Conservation (phyloP, 2,888 invertebrate genomes). For the Drosophila suboccidentalis region DNA sequence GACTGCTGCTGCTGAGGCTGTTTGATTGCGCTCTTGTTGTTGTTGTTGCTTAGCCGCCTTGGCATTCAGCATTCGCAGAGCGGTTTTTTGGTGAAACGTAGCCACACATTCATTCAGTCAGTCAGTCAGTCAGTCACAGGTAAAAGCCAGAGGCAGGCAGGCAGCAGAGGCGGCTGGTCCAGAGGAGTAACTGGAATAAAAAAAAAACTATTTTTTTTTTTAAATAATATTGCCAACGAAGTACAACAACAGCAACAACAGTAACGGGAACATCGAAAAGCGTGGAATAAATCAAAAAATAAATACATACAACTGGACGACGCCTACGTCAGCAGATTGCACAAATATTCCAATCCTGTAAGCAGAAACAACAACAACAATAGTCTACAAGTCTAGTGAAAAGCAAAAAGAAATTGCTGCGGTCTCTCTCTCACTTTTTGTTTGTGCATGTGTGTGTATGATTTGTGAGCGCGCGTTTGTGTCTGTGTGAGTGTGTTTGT, state of each 20-base stretch:
- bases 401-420: conserved; percentile 61
- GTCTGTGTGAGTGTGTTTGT: conserved; percentile 20
- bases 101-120: conserved; percentile 41
- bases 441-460: conserved; percentile 22
- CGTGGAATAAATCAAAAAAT: background rate
- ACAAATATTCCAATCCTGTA: conserved; percentile 68
- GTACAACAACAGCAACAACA: conserved; percentile 11
- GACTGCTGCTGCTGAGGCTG: conserved; percentile 48
- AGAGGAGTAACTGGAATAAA: conserved; percentile 41
- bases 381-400: conserved; percentile 47
- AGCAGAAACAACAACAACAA: conserved; percentile 52
- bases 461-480: conserved; percentile 24
- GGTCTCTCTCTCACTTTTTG: conserved; percentile 29
- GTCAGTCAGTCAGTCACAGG: conserved; percentile 54
- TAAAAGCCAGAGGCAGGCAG: conserved; percentile 63
- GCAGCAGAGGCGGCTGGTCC: conserved; percentile 66
- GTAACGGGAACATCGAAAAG: conserved; percentile 5
- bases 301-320: conserved; percentile 22
- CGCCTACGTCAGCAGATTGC: conserved; percentile 65
- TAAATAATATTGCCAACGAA: conserved; percentile 7
- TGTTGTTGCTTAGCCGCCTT: conserved; percentile 58
- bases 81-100: conserved; percentile 61
- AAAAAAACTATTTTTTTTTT: background rate
- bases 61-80: conserved; percentile 54
- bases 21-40: conserved; percentile 19